phyloP scores from a whole-genome alignment of 1,140 invertebrate species.

The Apis dorsata region DNA sequence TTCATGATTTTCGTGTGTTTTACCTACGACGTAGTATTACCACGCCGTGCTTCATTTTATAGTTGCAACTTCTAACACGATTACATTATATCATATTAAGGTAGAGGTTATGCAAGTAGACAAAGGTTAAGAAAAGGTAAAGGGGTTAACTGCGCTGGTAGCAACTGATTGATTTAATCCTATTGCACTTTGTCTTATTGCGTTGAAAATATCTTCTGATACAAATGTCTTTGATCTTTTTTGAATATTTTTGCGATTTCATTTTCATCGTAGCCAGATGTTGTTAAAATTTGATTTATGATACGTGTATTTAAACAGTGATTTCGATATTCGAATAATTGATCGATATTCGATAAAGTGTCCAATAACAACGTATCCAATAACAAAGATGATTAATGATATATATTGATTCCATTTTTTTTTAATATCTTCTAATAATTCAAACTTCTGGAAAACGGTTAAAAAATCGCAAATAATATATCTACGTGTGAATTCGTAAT shows the following conservation, averaged over 20 bases:
- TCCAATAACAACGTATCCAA: neutral
- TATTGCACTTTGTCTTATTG: too few relatives aligned
- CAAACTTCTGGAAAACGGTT: neutral
- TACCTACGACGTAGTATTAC: neutral
- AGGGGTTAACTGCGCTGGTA: too few relatives aligned
- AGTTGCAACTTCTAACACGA: neutral
- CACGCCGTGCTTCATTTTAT: neutral
- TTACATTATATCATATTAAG: too few relatives aligned
- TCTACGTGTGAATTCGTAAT: too few relatives aligned
- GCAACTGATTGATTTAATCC: too few relatives aligned
- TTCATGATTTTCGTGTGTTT: neutral
- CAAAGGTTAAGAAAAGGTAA: too few relatives aligned
- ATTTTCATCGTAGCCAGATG: too few relatives aligned
- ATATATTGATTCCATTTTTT: neutral
- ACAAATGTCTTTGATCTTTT: too few relatives aligned
- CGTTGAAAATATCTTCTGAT: too few relatives aligned
- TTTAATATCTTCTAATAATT: neutral
- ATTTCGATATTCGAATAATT: constrained; percentile 1
- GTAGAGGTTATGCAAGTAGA: too few relatives aligned
- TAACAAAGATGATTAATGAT: neutral
- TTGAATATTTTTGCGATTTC: neutral
- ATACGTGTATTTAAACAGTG: neutral
- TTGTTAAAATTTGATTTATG: constrained; percentile 3
- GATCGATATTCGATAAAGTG: constrained; percentile 4
- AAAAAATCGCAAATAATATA: too few relatives aligned